phyloP scores from a whole-genome alignment of 2,888 invertebrate genomes.

The Tachina lurida region DNA sequence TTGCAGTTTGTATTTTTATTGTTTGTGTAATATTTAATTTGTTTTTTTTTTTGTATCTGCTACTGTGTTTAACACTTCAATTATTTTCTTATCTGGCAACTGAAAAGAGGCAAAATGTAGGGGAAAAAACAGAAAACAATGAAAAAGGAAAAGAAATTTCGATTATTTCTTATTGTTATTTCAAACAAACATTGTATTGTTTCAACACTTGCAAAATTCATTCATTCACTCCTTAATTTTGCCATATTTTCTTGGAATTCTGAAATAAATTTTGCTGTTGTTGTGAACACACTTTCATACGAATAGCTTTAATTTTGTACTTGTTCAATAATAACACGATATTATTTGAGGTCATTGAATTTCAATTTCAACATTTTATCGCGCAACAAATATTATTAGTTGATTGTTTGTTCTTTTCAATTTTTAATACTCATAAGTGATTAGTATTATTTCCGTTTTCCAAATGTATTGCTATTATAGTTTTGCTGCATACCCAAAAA shows the following conservation, averaged over 20 bases:
- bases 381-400: slow-evolving; percentile 1
- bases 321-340: background rate
- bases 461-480: background rate
- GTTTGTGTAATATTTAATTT: background rate
- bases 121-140: slow-evolving; percentile 3
- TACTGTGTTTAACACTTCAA: slow-evolving; percentile 40
- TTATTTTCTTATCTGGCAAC: slow-evolving; percentile 50
- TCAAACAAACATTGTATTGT: slow-evolving; percentile 55
- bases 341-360: slow-evolving; percentile 44
- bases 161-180: slow-evolving; percentile 50
- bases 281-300: background rate
- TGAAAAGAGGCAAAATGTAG: background rate
- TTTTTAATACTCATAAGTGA: slow-evolving; percentile 6
- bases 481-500: background rate
- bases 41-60: background rate
- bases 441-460: slow-evolving; percentile 25
- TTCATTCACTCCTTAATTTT: slow-evolving; percentile 5
- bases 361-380: slow-evolving; percentile 23
- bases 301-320: background rate
- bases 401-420: slow-evolving; percentile 8
- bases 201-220: slow-evolving; percentile 2
- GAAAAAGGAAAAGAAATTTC: slow-evolving; percentile 24
- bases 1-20: slow-evolving; percentile 7
- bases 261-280: background rate
- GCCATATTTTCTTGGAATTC: slow-evolving; percentile 9